Evolutionary conservation across 2,888 invertebrate species (phyloP).

Genomic region (Augochlorella aurata): DNA sequence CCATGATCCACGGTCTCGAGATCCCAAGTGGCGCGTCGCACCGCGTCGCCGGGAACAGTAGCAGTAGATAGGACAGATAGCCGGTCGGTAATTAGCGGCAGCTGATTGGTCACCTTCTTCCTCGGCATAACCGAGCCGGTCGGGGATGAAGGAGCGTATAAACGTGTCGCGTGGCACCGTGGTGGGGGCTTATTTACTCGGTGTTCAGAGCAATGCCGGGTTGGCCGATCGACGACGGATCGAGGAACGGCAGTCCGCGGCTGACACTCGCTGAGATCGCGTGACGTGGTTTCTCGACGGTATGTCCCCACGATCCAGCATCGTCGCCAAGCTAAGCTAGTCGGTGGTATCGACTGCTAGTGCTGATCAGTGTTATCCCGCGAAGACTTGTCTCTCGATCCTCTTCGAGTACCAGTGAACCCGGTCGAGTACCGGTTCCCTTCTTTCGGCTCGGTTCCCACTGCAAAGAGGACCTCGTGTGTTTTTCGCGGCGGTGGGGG

Average conservation of each 20-base stretch:
- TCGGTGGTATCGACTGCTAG: background rate
- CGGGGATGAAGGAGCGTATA: slow-evolving; percentile 42
- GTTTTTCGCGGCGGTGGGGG: background rate
- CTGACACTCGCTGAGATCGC: slow-evolving; percentile 53
- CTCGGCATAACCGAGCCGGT: slow-evolving; percentile 43
- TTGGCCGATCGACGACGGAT: slow-evolving; percentile 53
- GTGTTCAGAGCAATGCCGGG: slow-evolving; percentile 58
- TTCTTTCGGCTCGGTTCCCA: too few relatives aligned
- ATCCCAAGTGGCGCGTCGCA: background rate
- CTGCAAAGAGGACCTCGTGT: background rate
- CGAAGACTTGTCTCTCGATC: background rate
- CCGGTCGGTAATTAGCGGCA: slow-evolving; percentile 59
- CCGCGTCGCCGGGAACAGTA: slow-evolving; percentile 5
- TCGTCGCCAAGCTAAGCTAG: background rate
- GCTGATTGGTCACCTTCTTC: slow-evolving; percentile 69
- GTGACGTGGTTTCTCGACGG: slow-evolving; percentile 13
- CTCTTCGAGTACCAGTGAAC: too few relatives aligned
- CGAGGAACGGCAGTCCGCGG: slow-evolving; percentile 58
- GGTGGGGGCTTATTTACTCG: slow-evolving; percentile 71
- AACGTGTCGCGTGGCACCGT: slow-evolving; percentile 41
- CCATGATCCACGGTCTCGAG: background rate
- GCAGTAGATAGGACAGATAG: slow-evolving; percentile 44
- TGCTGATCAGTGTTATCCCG: background rate
- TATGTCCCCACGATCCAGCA: background rate
- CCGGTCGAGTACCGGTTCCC: background rate